Percentiles rank a stretch among this genome's conserved stretches.
These are phyloP conservation scores for Onychomys torridus DNA, from an alignment of 2,797 vertebrate genomes.

Conservation along the genomic window DNA sequence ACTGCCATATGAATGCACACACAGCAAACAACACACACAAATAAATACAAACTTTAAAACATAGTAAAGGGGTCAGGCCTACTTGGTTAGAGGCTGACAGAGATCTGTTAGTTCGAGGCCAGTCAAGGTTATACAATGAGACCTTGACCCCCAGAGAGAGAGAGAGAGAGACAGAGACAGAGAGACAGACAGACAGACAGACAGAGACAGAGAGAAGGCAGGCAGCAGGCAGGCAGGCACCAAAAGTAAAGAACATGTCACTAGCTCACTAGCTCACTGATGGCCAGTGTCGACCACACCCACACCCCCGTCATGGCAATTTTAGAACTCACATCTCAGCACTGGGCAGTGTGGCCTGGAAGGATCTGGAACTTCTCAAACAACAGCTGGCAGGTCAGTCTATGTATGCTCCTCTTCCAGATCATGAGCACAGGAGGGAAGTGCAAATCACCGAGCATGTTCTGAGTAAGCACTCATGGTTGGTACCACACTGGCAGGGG, in stretches of 20 bases:
- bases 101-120: not conserved
- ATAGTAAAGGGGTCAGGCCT: not conserved
- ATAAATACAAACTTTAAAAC: not conserved
- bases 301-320: not conserved
- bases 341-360: not conserved
- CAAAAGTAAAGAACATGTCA: not conserved
- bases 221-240: too few species aligned
- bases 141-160: too few species aligned
- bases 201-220: too few species aligned
- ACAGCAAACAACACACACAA: not conserved
- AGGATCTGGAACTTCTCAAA: not conserved
- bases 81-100: not conserved
- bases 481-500: not conserved
- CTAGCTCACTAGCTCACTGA: not conserved
- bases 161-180: too few species aligned
- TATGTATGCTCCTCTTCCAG: not conserved
- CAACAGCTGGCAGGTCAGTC: not conserved
- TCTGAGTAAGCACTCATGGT: not conserved
- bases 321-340: not conserved
- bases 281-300: too few species aligned
- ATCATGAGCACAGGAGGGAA: not conserved
- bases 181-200: too few species aligned
- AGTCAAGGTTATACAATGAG: not conserved
- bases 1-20: rapidly evolving
- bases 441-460: not conserved